Conservation (phyloP, 2,113 vertebrate genomes). For the Plecotus auritus region DNA sequence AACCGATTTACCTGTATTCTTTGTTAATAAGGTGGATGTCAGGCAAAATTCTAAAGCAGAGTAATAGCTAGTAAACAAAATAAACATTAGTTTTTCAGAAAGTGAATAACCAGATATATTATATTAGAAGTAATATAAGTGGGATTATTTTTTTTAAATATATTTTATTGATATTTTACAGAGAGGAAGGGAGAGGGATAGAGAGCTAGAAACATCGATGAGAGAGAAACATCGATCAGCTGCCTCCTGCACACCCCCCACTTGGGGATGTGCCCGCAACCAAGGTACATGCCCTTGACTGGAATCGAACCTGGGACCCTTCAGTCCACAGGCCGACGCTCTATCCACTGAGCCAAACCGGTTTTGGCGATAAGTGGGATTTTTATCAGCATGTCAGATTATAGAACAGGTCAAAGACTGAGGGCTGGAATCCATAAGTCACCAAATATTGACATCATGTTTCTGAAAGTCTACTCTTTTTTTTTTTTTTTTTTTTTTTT, state of each 20-base stretch:
- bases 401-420: background rate
- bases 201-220: too few species aligned
- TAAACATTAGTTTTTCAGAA: background rate
- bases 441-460: background rate
- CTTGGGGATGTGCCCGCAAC: too few species aligned
- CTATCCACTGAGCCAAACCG: too few species aligned
- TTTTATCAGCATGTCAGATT: constrained; percentile 4
- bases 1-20: background rate
- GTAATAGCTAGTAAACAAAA: background rate
- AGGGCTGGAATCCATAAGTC: background rate
- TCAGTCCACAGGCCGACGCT: too few species aligned
- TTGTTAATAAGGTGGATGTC: background rate
- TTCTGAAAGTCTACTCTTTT: background rate
- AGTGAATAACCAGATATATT: background rate
- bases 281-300: too few species aligned
- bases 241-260: too few species aligned
- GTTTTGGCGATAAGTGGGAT: background rate
- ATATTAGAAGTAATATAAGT: background rate
- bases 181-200: too few species aligned
- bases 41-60: constrained; percentile 35
- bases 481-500: too few species aligned
- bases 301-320: too few species aligned
- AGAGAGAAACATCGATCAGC: too few species aligned
- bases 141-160: too few species aligned
- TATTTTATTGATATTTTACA: too few species aligned